Base-by-base conservation (phyloP, 2,797 vertebrate species). In the Leptoclinus maculatus region DNA sequence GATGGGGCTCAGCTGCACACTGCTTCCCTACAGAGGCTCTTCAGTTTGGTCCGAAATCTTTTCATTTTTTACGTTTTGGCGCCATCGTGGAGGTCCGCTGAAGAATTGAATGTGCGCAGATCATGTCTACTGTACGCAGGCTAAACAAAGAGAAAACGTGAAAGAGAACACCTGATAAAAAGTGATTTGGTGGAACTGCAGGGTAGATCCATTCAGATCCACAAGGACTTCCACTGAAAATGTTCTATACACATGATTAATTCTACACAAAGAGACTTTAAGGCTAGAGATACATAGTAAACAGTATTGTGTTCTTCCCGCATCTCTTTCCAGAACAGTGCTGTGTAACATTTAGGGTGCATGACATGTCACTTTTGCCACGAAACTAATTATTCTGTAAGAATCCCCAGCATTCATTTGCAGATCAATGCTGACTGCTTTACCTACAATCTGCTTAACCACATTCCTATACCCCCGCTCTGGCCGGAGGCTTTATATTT, bases 1-100 rank as follows among this genome's bases (percentile, higher is more conserved):
- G 25, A 72, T 74, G 83, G 76, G 78, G 49, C 73, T 78, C 86
- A 89, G 86, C 86, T 90, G 77, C 71, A 49, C 54, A 3, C 49
- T 27, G 43, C 76, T 7, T 66, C 78, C 71, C 74, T 7, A 16
- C 36, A n/a, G 67, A 79, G 49, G 51, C 39, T 59, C 32, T 71
- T 41, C 71, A 58, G 19, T 75, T 59, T 49, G 19, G 16, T 69
- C 58, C 43, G 0, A 51, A 41, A 47, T 51, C 21, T 32, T 23
- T 54, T n/a, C 0, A 1, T 25, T n/a, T 60, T 56, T 53, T 60
- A 25, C 19, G 63, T n/a, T 79, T 39, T 84, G 67, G 39, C n/a
- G 5, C 41, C 39, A 58, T 72, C 27, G 9, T 47, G 14, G 38
- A 53, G 39, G 29, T 70, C 54, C 39, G 16, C 14, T 21, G 36